These are phyloP conservation scores for Circaetus cinerascens DNA, from an alignment of 2,113 vertebrate genomes.

Conservation along the genomic window DNA sequence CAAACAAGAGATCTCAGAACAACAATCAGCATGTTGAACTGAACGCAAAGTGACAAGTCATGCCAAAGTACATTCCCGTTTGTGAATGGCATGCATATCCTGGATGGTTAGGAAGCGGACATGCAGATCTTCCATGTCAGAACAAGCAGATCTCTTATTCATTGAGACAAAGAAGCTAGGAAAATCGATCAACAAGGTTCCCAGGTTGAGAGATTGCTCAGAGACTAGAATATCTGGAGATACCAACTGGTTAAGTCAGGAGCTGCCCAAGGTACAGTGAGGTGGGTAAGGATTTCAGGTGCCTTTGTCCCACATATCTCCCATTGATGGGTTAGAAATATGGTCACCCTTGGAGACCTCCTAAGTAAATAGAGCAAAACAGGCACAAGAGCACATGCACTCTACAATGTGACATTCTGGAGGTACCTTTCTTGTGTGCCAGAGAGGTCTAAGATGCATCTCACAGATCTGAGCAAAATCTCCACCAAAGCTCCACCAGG, in stretches of 20 bases:
- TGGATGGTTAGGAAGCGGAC: not conserved
- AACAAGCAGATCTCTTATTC: not conserved
- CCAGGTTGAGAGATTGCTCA: not conserved
- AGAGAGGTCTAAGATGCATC: not conserved
- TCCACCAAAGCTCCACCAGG: not conserved
- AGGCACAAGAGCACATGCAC: not conserved
- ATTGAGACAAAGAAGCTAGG: not conserved
- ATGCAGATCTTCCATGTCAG: slow-evolving; percentile 6
- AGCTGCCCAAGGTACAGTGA: not conserved
- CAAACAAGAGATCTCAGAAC: slow-evolving; percentile 17
- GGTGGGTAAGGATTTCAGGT: not conserved
- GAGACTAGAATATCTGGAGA: not conserved
- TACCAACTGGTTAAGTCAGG: not conserved
- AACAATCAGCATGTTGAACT: not conserved
- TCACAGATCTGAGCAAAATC: not conserved
- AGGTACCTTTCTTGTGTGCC: not conserved
- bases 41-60: slow-evolving; percentile 7
- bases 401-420: not conserved
- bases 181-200: not conserved
- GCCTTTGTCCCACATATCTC: not conserved
- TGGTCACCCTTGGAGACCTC: not conserved
- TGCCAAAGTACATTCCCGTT: not conserved
- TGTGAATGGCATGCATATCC: slow-evolving; percentile 14
- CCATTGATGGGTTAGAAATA: not conserved
- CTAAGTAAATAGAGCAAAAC: not conserved